These are phyloP conservation scores for Athrips mouffetella DNA, from an alignment of 2,888 invertebrate genomes.

Conservation along the genomic window DNA sequence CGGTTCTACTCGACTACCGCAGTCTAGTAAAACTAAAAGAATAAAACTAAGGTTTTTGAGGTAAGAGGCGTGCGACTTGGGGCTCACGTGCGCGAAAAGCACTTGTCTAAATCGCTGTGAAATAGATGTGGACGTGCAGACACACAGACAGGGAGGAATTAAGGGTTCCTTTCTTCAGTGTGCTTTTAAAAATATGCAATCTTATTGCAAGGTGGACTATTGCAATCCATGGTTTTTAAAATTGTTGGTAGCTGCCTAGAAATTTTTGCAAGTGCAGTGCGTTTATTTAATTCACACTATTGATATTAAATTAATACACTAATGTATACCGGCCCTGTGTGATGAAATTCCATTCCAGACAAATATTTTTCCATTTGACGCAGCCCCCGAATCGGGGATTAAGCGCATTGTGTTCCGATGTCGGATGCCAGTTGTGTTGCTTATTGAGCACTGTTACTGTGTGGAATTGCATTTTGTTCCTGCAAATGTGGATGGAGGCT, in stretches of 20 bases:
- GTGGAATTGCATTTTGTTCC: no score
- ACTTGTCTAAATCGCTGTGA: conserved; percentile 49
- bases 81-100: conserved; percentile 33
- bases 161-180: background rate
- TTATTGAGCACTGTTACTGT: conserved; percentile 3
- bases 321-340: conserved; percentile 4
- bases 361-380: conserved; percentile 75
- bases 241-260: no score
- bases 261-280: no score
- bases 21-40: conserved; percentile 2
- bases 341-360: conserved; percentile 45
- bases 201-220: no score
- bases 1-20: background rate
- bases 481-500: no score
- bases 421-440: conserved; percentile 41
- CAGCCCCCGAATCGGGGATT: conserved; percentile 63
- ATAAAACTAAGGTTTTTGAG: conserved; percentile 5
- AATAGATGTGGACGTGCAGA: conserved; percentile 54
- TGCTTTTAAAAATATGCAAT: background rate
- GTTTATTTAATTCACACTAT: no score
- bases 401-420: conserved; percentile 48
- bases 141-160: conserved; percentile 11
- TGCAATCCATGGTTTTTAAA: no score
- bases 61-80: conserved; percentile 26
- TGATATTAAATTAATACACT: no score